These are phyloP conservation scores for Dendrolimus punctatus DNA, from an alignment of 1,140 invertebrate genomes.

Conservation along the genomic window DNA sequence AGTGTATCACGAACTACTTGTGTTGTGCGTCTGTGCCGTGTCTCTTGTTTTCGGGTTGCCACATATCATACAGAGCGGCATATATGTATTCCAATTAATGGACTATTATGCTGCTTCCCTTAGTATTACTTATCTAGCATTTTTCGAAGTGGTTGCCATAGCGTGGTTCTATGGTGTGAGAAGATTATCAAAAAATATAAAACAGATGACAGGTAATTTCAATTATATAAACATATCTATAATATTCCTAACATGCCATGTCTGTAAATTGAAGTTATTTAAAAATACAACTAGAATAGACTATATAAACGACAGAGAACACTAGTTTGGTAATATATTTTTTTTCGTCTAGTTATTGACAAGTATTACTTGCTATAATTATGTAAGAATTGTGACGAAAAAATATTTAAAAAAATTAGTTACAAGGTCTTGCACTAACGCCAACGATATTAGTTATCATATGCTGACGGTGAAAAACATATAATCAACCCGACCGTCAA, in stretches of 20 bases:
- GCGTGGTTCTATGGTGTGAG: constrained; percentile 94
- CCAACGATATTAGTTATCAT: too few relatives aligned
- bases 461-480: too few relatives aligned
- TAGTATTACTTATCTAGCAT: constrained; percentile 92
- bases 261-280: neutral
- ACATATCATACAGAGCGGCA: constrained; percentile 90
- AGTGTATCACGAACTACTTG: constrained; percentile 89
- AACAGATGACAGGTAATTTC: constrained; percentile 86
- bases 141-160: constrained; percentile 92
- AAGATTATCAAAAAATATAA: constrained; percentile 84
- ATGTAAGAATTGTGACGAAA: too few relatives aligned
- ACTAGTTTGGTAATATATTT: too few relatives aligned
- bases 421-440: too few relatives aligned
- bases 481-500: too few relatives aligned
- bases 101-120: constrained; percentile 94
- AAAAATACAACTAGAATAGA: neutral
- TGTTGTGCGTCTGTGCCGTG: constrained; percentile 86
- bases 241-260: too few relatives aligned
- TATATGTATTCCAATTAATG: constrained; percentile 93
- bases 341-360: too few relatives aligned
- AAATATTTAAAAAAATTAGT: too few relatives aligned
- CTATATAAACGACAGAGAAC: too few relatives aligned
- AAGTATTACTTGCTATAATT: too few relatives aligned
- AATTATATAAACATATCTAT: neutral
- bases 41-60: constrained; percentile 89